Conservation (phyloP, 2,888 invertebrate genomes). For the Stenodera caucasica region DNA sequence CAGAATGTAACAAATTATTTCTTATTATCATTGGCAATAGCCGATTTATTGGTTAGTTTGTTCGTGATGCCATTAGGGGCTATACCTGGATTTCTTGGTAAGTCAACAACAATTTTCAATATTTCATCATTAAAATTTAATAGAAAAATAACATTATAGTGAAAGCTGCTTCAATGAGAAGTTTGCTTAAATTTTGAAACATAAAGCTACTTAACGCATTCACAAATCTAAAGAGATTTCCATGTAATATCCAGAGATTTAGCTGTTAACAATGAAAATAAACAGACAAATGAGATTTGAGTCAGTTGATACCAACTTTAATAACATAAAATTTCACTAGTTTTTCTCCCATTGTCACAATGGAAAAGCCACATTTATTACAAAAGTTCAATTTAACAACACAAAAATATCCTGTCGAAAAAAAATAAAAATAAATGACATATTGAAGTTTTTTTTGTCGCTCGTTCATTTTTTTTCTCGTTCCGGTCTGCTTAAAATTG, state of each 20-base stretch:
- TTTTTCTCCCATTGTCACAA: too few species aligned
- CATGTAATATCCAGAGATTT: conserved; percentile 2
- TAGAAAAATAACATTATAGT: too few species aligned
- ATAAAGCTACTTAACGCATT: conserved; percentile 6
- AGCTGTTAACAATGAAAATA: conserved; percentile 4
- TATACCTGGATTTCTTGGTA: conserved; percentile 90
- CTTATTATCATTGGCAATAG: conserved; percentile 87
- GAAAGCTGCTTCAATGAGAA: too few species aligned
- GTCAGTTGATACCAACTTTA: neutral
- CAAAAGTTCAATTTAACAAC: too few species aligned
- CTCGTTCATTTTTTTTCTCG: too few species aligned
- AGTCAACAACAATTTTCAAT: too few species aligned
- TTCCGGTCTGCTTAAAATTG: too few species aligned
- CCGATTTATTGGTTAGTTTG: conserved; percentile 89
- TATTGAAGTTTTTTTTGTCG: neutral
- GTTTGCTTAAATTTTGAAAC: conserved; percentile 3
- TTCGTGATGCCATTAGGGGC: conserved; percentile 97
- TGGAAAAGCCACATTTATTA: too few species aligned
- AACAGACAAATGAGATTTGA: neutral
- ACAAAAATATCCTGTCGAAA: too few species aligned
- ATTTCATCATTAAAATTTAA: too few species aligned
- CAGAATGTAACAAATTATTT: conserved; percentile 98
- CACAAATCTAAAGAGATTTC: conserved; percentile 2
- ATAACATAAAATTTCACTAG: too few species aligned
- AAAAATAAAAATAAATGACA: neutral